A percentile compares a stretch with the other conserved stretches of the same genome.
These are phyloP conservation scores for Hippocampus kuda DNA, from an alignment of 2,797 vertebrate genomes.

Conservation along the genomic window DNA sequence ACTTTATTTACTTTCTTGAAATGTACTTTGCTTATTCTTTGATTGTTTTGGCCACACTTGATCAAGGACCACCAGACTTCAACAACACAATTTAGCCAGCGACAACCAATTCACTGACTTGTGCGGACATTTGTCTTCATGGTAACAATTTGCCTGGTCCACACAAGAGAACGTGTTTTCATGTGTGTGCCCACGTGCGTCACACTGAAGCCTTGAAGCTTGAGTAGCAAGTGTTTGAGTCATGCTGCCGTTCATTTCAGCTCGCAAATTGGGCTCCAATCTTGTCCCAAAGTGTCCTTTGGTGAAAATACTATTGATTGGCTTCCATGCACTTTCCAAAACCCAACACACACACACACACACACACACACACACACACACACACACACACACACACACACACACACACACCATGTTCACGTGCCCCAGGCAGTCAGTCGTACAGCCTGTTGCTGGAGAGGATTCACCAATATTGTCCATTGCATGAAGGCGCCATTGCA, in stretches of 20 bases:
- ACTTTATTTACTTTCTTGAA: no score
- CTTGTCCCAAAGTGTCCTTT: constrained; percentile 48
- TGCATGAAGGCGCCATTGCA: neutral
- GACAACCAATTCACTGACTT: no score
- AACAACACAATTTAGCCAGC: no score
- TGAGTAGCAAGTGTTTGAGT: constrained; percentile 54
- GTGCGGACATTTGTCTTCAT: no score
- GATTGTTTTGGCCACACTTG: no score
- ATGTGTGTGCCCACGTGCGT: constrained; percentile 23
- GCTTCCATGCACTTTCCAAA: neutral
- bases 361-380: neutral
- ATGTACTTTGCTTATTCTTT: no score
- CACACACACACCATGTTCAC: neutral
- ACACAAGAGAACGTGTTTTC: no score
- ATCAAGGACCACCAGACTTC: no score
- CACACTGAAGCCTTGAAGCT: constrained; percentile 45
- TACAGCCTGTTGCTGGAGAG: neutral
- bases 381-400: neutral
- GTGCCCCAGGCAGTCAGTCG: neutral
- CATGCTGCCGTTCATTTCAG: constrained; percentile 57
- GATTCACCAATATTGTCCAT: neutral
- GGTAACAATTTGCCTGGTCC: no score
- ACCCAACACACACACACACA: neutral
- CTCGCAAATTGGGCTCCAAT: constrained; percentile 50
- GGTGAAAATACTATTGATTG: constrained; percentile 2